Evolutionary conservation across 2,797 vertebrate species (phyloP), one percentile per base, ranked within the genome.

Genomic region (Poecilia picta): DNA sequence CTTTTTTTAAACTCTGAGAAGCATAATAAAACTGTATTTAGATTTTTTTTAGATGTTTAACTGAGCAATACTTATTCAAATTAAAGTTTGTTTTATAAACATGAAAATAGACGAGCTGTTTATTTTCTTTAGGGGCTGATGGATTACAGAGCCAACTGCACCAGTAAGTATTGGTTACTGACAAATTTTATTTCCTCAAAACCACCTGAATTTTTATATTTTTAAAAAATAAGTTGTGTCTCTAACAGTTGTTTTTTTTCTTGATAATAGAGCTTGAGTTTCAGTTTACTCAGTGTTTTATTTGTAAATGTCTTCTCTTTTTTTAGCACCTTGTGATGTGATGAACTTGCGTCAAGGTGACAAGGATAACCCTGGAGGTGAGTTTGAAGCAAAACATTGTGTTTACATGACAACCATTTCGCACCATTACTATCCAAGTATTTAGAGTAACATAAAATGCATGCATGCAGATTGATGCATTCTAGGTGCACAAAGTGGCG

Each of bases 291-390:
- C 13, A 57, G 0, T 18, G 16, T 73, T 57, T 36, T 81, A 36
- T 59, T 33, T 8, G 3, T 41, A 16, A 33, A 4, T 47, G 12
- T 79, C 3, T 49, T 74, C 5, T 57, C 81, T 78, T 47, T 41
- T 39, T 81, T 72, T 81, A 87, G 83, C 1, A 0, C 28, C 18
- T 31, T 77, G 47, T 46, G 41, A 13, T 2, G 0, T 31, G 28
- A 36, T 0, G 0, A 0, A 45, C 0, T 25, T 28, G 8, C 0
- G 20, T 31, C 2, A 28, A 36, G 16, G 7, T 64, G 68, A 0
- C 3, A n/a, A 0, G 55, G 5, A 10, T 57, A 57, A n/a, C 25
- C 55, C n/a, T 13, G 13, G 28, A 36, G 16, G 7, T 75, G 20
- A 8, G 23, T 16, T 12, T 75, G 55, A 49, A 75, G 25, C 39